Base-by-base conservation (phyloP, 2,888 invertebrate genomes). In the Syrista parreyssii region DNA sequence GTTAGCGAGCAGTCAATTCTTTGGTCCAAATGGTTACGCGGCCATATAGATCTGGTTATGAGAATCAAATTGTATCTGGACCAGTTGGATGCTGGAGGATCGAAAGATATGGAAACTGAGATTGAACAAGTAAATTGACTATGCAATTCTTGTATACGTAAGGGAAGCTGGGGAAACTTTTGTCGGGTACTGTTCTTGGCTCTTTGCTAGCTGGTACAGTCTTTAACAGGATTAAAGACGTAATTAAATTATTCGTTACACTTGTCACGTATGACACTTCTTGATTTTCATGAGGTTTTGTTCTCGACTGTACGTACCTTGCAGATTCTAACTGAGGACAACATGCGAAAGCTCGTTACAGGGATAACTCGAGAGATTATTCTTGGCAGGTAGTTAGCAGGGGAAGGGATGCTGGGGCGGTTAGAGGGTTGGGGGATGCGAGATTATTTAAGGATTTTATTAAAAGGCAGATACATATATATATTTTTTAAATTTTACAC, bases 11-110 rank as follows among this genome's bases (percentile, higher is more conserved):
- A 84, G 32, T 84, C 85, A 11, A 79, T 80, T 77, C 86, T 87
- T 75, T 90, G 89, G 90, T 84, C 87, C 34, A 82, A 81, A 55
- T 90, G 89, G 89, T 11, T 73, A 32, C 83, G 80, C 23, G 79
- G 84, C 11, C 83, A 88, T 81, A 84, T 87, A 76, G 83, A 88
- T 81, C 80, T 89, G 55, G 71, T 79, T 68, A 34, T 83, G 36
- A 83, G 84, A 76, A 83, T 89, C 78, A 79, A 81, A 79, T 79
- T 83, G 69, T 77, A 78, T 6, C 15, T 55, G 40, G 40, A 55
- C 40, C 40, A 55, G 2, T 9, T 55, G 40, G 40, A 55, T 55
- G 40, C 40, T 55, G 40, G 6, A 55, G 40, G 23, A 55, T 55
- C 40, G 1, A 55, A 55, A 23, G 23, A 55, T 6, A 55, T 9